Conservation (phyloP, 2,113 vertebrate species). For the Hippocampus abdominalis region DNA sequence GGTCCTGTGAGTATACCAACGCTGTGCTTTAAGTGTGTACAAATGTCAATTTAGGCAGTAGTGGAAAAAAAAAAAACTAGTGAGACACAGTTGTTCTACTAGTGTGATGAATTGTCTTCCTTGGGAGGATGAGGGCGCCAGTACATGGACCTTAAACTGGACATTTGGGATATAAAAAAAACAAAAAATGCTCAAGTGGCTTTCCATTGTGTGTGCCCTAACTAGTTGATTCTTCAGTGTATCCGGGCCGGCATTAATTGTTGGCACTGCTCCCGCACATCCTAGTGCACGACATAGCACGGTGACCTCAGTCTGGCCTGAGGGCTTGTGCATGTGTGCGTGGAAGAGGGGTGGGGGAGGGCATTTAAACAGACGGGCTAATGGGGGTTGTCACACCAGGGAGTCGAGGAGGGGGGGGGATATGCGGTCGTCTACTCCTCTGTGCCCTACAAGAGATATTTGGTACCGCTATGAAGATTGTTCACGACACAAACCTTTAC, state of each 20-base stretch:
- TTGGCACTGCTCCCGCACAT: slow-evolving; percentile 52
- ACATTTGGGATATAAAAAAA: not conserved
- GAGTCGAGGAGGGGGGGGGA: slow-evolving; percentile 39
- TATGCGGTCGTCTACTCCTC: slow-evolving; percentile 54
- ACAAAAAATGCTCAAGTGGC: not conserved
- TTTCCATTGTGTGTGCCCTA: slow-evolving; percentile 33
- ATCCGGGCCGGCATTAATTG: slow-evolving; percentile 32
- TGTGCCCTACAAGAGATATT: slow-evolving; percentile 41
- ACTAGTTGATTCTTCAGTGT: slow-evolving; percentile 9
- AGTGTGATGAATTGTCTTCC: too few relatives aligned
- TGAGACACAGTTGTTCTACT: too few relatives aligned
- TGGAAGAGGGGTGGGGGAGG: slow-evolving; percentile 32
- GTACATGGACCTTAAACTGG: not conserved
- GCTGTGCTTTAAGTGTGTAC: too few relatives aligned
- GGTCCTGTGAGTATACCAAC: too few relatives aligned
- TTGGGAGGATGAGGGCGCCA: not conserved
- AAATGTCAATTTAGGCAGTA: too few relatives aligned
- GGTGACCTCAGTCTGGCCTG: slow-evolving; percentile 61
- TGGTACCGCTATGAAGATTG: slow-evolving; percentile 18
- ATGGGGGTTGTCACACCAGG: slow-evolving; percentile 74
- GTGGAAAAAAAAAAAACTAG: too few relatives aligned
- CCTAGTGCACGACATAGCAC: slow-evolving; percentile 31
- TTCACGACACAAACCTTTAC: not conserved
- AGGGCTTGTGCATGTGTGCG: slow-evolving; percentile 33
- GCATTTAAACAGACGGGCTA: slow-evolving; percentile 66